These are phyloP conservation scores for Monoplex corrugatus DNA, from an alignment of 2,888 invertebrate species.

Conservation along the genomic window DNA sequence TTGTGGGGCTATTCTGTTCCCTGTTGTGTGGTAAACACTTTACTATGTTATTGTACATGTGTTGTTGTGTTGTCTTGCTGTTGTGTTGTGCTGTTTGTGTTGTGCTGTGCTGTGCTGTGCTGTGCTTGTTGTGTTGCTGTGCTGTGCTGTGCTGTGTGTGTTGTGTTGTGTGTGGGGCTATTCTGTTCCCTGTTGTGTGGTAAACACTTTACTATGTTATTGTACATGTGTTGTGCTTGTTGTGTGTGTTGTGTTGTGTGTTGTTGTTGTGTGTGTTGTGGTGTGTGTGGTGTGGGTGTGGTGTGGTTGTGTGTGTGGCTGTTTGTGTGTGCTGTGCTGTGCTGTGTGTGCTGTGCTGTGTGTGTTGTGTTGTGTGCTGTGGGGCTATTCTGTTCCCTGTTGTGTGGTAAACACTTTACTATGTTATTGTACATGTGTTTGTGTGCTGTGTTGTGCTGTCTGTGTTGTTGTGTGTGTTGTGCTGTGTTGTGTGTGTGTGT, in stretches of 20 bases:
- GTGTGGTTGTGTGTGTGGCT: not conserved
- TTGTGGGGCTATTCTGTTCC: too few relatives aligned
- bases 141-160: too few relatives aligned
- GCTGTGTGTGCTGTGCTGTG: not conserved
- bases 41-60: too few relatives aligned
- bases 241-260: not conserved
- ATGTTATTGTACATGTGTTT: not conserved
- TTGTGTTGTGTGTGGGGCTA: not conserved
- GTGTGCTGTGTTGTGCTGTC: not conserved
- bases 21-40: too few relatives aligned
- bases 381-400: too few relatives aligned
- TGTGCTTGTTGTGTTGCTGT: too few relatives aligned
- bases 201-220: too few relatives aligned
- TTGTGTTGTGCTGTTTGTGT: too few relatives aligned
- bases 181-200: too few relatives aligned
- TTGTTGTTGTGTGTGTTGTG: not conserved
- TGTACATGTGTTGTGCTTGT: not conserved
- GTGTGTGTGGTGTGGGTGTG: not conserved
- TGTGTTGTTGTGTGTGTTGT: not conserved
- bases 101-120: too few relatives aligned
- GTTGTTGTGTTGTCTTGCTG: too few relatives aligned
- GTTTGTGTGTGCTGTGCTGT: not conserved
- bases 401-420: too few relatives aligned
- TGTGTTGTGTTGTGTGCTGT: not conserved
- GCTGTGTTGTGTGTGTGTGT: not conserved